These are phyloP conservation scores for Scatophagus argus DNA, from an alignment of 2,113 vertebrate genomes.

Conservation along the genomic window DNA sequence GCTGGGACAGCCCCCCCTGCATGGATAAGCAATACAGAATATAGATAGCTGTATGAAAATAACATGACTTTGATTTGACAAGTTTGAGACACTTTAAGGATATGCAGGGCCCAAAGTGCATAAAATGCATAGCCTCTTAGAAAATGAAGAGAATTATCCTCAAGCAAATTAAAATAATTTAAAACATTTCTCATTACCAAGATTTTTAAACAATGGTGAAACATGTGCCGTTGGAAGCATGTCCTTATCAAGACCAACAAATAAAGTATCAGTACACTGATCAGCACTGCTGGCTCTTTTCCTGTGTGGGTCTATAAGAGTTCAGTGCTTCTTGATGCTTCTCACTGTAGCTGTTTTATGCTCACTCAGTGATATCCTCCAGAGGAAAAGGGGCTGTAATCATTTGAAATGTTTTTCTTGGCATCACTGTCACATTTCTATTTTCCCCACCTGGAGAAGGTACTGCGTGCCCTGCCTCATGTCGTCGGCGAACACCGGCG, in stretches of 20 bases:
- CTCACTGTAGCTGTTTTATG: not conserved
- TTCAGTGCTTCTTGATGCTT: not conserved
- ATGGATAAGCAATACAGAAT: too few relatives aligned
- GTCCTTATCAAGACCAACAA: not conserved
- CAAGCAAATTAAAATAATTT: too few relatives aligned
- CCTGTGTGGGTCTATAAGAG: not conserved
- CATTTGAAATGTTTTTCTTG: not conserved
- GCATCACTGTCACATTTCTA: too few relatives aligned
- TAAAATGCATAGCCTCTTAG: too few relatives aligned
- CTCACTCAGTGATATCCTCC: not conserved
- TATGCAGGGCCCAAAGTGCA: not conserved
- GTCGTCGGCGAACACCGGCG: constrained; percentile 94
- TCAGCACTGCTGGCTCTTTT: not conserved
- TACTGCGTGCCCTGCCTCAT: constrained; percentile 93
- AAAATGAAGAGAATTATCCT: too few relatives aligned
- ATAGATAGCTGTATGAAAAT: too few relatives aligned
- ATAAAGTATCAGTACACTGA: not conserved
- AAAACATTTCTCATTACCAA: too few relatives aligned
- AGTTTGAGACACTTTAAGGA: not conserved
- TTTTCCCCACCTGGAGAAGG: constrained; percentile 91
- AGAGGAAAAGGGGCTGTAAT: not conserved
- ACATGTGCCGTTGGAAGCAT: too few relatives aligned
- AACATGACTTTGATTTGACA: too few relatives aligned
- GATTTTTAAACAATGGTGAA: too few relatives aligned
- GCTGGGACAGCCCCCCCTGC: too few relatives aligned